Evolutionary conservation across 2,113 vertebrate genomes (phyloP), one percentile per base, ranked within the genome.

Genomic region (Rhombomys opimus): DNA sequence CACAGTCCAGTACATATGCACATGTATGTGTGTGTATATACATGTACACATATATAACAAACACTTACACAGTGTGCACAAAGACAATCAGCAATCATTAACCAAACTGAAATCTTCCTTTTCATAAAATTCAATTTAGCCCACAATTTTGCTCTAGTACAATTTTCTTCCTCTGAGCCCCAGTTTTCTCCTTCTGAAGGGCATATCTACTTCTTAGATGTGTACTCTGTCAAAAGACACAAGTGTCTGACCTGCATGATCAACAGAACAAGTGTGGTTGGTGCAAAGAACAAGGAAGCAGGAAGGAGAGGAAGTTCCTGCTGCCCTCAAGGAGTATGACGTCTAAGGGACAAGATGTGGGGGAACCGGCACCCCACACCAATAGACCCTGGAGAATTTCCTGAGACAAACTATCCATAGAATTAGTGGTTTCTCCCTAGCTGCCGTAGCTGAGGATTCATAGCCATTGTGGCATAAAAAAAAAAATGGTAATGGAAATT

Each of bases 121-220:
- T 61, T 70, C 41, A 67, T 81, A 73, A 87, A 77, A 67, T 89
- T 94, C 32, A 76, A 1, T 67, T 94, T 88, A 81, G 9, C 35
- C 13, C 25, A 90, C 30, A 67, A 20, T 70, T 32, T 90, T 94
- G 10, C 1, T 22, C 11, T 52, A 46, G 22, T 87, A 82, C 89
- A 20, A 50, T 77, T 9, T 22, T 10, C 8, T 63, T 91, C 63
- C 12, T 65, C 25, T 80, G 85, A 35, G 11, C 18, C 30, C 76
- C 25, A 87, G 59, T 11, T 52, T 50, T 81, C 59, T 92, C 54
- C 14, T 73, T 91, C 68, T 84, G 52, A 63, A 72, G 81, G 59
- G 38, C 17, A 4, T 85, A 46, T 46, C 59, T 46, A 15, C n/a
- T 41, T 93, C 25, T 97, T 80, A 9, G 73, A 1, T 35, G 5